These are phyloP conservation scores for Gnathonemus echidnorhynchus DNA, from an alignment of 2,113 vertebrate genomes.

Conservation along the genomic window DNA sequence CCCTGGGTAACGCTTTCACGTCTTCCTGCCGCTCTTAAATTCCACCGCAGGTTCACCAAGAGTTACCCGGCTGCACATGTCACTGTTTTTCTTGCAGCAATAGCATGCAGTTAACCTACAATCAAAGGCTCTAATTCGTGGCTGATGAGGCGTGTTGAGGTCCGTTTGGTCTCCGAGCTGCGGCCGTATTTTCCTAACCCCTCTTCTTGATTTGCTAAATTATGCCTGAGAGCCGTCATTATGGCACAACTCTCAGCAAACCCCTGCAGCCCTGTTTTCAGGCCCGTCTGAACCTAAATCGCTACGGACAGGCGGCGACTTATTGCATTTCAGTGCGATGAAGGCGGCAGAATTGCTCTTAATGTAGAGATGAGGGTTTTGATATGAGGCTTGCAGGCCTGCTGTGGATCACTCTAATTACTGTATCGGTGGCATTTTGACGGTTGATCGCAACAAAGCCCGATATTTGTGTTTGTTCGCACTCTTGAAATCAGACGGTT, in stretches of 20 bases:
- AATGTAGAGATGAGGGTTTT: neutral
- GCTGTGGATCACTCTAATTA: neutral
- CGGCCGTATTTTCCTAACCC: conserved; percentile 57
- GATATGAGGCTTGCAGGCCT: neutral
- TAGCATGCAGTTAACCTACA: conserved; percentile 70
- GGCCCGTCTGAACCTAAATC: neutral
- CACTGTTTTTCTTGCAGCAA: conserved; percentile 65
- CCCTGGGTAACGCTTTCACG: neutral
- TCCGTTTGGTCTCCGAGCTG: conserved; percentile 68
- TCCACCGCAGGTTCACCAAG: conserved; percentile 53
- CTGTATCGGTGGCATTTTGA: neutral
- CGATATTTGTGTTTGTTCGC: neutral
- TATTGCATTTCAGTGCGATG: neutral
- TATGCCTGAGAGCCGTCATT: conserved; percentile 68
- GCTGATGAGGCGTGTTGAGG: conserved; percentile 70
- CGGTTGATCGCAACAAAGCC: neutral
- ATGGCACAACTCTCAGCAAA: conserved; percentile 43
- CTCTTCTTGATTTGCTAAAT: conserved; percentile 72
- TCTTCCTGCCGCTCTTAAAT: conserved; percentile 24
- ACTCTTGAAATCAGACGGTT: neutral
- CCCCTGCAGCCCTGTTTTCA: conserved; percentile 62
- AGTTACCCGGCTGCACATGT: conserved; percentile 53
- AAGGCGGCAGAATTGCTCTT: neutral
- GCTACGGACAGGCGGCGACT: neutral
- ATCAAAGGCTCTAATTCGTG: conserved; percentile 77